Percentiles rank a stretch among this genome's conserved stretches.
Evolutionary conservation across 2,797 vertebrate genomes (phyloP).

Genomic region (Sebastes matsubarae): DNA sequence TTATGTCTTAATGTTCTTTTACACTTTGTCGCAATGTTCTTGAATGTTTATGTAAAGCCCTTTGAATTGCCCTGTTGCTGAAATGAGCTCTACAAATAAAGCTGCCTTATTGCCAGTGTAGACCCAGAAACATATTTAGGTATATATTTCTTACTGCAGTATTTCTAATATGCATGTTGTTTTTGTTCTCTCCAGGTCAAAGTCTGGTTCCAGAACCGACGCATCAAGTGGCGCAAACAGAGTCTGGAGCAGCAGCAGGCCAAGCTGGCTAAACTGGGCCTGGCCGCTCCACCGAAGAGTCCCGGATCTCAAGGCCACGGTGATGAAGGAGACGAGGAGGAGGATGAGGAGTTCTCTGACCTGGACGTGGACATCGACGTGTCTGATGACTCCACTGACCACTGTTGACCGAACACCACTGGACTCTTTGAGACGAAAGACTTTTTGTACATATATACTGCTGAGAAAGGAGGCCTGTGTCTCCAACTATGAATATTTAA

Average conservation of each 20-base stretch:
- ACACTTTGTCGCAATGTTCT: too few relatives aligned
- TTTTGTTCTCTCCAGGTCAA: constrained; percentile 79
- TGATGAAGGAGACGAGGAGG: constrained; percentile 73
- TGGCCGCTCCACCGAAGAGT: constrained; percentile 75
- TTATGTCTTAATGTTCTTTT: too few relatives aligned
- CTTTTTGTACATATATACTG: constrained; percentile 71
- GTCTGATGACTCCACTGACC: constrained; percentile 72
- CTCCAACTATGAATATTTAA: constrained; percentile 78
- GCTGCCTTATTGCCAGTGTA: neutral
- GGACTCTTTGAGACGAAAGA: constrained; percentile 4
- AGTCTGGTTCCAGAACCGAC: constrained; percentile 89
- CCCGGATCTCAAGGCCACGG: constrained; percentile 81
- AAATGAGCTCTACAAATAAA: too few relatives aligned
- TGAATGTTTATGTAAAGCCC: too few relatives aligned
- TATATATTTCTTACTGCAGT: fast-evolving
- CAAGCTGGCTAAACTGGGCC: constrained; percentile 84
- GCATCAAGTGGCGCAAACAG: constrained; percentile 91
- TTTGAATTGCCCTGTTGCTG: too few relatives aligned
- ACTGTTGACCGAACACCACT: constrained; percentile 48
- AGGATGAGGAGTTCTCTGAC: constrained; percentile 78
- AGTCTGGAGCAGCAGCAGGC: constrained; percentile 89
- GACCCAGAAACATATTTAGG: neutral
- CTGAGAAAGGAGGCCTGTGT: constrained; percentile 40
- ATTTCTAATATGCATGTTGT: neutral
- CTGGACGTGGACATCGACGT: constrained; percentile 77